phyloP scores from a whole-genome alignment of 2,113 vertebrate species.

The Benitochromis conjunctus region DNA sequence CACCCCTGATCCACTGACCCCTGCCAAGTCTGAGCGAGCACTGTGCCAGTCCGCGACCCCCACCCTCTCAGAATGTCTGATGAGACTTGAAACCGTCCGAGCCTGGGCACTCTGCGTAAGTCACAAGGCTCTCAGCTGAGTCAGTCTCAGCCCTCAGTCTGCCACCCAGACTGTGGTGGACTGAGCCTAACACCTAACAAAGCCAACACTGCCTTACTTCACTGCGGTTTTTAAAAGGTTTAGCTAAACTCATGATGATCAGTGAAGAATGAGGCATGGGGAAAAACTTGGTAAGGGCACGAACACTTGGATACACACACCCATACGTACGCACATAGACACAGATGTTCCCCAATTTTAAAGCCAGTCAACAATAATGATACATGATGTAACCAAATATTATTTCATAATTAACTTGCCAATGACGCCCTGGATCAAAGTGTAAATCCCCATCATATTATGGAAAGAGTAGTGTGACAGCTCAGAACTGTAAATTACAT shows the following conservation, averaged over 20 bases:
- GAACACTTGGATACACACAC: background rate
- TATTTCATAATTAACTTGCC: slow-evolving; percentile 38
- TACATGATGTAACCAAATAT: slow-evolving; percentile 41
- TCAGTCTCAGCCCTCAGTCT: slow-evolving; percentile 44
- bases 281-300: slow-evolving; percentile 13
- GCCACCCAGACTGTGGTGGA: slow-evolving; percentile 57
- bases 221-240: slow-evolving; percentile 36
- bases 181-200: slow-evolving; percentile 34
- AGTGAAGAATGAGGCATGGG: slow-evolving; percentile 43
- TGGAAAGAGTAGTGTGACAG: slow-evolving; percentile 46
- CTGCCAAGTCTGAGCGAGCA: slow-evolving; percentile 34
- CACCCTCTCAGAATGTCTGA: slow-evolving; percentile 4
- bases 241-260: slow-evolving; percentile 47
- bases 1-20: slow-evolving; percentile 14
- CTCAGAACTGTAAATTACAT: slow-evolving; percentile 23
- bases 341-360: background rate
- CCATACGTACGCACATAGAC: background rate
- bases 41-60: slow-evolving; percentile 38
- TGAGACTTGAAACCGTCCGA: slow-evolving; percentile 26
- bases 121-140: slow-evolving; percentile 66
- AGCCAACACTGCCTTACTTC: slow-evolving; percentile 36
- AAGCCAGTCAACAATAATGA: slow-evolving; percentile 24
- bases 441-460: slow-evolving; percentile 35
- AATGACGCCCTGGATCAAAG: slow-evolving; percentile 22
- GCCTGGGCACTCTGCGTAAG: slow-evolving; percentile 25